Percentiles rank a stretch among this genome's conserved stretches.
Evolutionary conservation across 1,140 invertebrate genomes (phyloP).

Genomic region (Pseudomyrmex gracilis): DNA sequence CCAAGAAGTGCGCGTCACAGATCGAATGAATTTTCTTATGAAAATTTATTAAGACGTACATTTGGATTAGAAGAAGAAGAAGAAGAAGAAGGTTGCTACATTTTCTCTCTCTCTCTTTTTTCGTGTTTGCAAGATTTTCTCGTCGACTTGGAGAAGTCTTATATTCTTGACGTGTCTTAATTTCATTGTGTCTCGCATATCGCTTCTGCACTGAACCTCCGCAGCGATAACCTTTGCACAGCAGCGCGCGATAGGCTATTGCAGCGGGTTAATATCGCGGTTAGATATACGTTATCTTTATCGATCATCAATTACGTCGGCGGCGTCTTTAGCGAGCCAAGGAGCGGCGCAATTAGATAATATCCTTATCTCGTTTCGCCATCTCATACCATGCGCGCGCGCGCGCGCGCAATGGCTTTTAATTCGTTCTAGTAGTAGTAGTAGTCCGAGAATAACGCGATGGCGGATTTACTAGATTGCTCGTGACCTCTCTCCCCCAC

Average conservation of each 20-base stretch:
- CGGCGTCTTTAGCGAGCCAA: constrained; percentile 40
- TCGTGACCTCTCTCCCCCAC: not conserved
- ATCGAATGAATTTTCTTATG: not conserved
- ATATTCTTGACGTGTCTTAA: not conserved
- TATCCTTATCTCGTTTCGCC: constrained; percentile 29
- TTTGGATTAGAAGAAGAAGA: no score
- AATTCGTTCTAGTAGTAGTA: constrained; percentile 28
- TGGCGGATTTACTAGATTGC: constrained; percentile 47
- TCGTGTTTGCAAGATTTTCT: not conserved
- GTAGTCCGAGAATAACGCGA: constrained; percentile 2
- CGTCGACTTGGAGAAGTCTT: not conserved
- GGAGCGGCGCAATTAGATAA: constrained; percentile 47
- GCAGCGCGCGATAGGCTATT: not conserved
- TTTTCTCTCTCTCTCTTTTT: no score
- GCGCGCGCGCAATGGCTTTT: constrained; percentile 31
- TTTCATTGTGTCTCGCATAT: constrained; percentile 44
- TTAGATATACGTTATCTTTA: constrained; percentile 51
- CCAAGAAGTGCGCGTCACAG: not conserved
- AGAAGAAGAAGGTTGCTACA: no score
- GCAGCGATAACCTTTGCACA: constrained; percentile 39
- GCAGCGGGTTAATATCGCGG: constrained; percentile 39
- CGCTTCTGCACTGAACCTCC: not conserved
- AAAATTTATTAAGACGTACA: no score
- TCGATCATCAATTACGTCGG: constrained; percentile 55
- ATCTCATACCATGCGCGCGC: constrained; percentile 3